phyloP scores from a whole-genome alignment of 2,797 vertebrate genomes.

The Alosa sapidissima region DNA sequence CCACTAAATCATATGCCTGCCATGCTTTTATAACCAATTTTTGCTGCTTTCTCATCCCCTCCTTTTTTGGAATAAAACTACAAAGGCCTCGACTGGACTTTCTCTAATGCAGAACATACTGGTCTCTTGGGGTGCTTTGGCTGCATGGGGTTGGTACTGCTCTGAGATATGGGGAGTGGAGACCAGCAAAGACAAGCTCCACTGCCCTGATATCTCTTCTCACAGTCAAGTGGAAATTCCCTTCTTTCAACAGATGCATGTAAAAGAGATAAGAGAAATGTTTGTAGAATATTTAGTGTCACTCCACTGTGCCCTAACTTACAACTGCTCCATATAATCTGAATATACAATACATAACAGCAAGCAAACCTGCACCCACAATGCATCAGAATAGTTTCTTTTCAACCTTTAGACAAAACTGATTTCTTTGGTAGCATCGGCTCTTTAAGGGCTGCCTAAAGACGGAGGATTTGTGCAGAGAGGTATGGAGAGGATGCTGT shows the following conservation, averaged over 20 bases:
- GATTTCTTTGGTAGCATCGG: slow-evolving; percentile 51
- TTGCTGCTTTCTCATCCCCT: slow-evolving; percentile 71
- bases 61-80: slow-evolving; percentile 68
- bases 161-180: slow-evolving; percentile 48
- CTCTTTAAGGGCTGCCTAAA: slow-evolving; percentile 52
- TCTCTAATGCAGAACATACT: slow-evolving; percentile 48
- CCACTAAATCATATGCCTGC: slow-evolving; percentile 80
- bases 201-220: slow-evolving; percentile 46
- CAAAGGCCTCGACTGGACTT: slow-evolving; percentile 54
- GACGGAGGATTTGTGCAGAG: not conserved
- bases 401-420: slow-evolving; percentile 39
- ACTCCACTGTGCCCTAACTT: not conserved
- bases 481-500: slow-evolving; percentile 38
- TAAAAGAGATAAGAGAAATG: slow-evolving; percentile 16
- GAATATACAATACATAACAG: not conserved
- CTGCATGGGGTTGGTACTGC: slow-evolving; percentile 38
- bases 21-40: slow-evolving; percentile 79
- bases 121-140: slow-evolving; percentile 43
- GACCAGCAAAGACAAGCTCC: slow-evolving; percentile 51
- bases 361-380: not conserved
- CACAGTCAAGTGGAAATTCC: not conserved
- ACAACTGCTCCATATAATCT: not conserved
- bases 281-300: not conserved
- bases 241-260: not conserved
- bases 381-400: slow-evolving; percentile 22